phyloP scores from a whole-genome alignment of 1,140 invertebrate species.

The Condylostylus longicornis region DNA sequence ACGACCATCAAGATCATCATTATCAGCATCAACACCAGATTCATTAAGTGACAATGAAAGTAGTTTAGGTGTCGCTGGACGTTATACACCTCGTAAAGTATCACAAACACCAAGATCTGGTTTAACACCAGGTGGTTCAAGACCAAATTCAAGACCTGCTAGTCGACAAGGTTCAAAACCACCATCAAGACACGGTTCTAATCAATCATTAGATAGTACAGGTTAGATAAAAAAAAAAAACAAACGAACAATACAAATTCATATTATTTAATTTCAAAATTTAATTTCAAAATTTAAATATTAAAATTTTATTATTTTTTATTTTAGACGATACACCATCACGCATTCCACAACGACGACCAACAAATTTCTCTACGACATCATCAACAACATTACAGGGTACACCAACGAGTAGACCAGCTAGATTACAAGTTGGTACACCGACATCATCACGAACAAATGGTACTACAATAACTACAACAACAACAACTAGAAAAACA shows the following conservation, averaged over 20 bases:
- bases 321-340: conserved; percentile 53
- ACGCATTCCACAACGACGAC: conserved; percentile 52
- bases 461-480: conserved; percentile 35
- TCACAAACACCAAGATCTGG: conserved; percentile 37
- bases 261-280: conserved; percentile 1
- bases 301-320: not conserved
- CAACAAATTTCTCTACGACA: conserved; percentile 38
- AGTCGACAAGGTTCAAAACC: conserved; percentile 75
- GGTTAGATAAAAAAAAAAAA: conserved; percentile 38
- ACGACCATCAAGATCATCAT: conserved; percentile 49
- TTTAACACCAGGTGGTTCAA: conserved; percentile 46
- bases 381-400: conserved; percentile 33
- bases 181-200: conserved; percentile 83
- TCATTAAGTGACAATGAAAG: conserved; percentile 77
- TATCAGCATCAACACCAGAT: conserved; percentile 68
- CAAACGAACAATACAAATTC: conserved; percentile 3
- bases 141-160: conserved; percentile 61
- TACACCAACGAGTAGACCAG: conserved; percentile 32
- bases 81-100: conserved; percentile 40
- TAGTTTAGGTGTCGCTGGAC: conserved; percentile 40
- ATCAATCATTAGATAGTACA: conserved; percentile 76
- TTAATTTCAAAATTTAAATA: conserved; percentile 3
- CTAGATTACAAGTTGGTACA: conserved; percentile 34
- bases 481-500: conserved; percentile 49
- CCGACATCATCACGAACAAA: conserved; percentile 34